A percentile compares a stretch with the other conserved stretches of the same genome.
phyloP scores from a whole-genome alignment of 2,888 invertebrate genomes.

The Meghimatium bilineatum region DNA sequence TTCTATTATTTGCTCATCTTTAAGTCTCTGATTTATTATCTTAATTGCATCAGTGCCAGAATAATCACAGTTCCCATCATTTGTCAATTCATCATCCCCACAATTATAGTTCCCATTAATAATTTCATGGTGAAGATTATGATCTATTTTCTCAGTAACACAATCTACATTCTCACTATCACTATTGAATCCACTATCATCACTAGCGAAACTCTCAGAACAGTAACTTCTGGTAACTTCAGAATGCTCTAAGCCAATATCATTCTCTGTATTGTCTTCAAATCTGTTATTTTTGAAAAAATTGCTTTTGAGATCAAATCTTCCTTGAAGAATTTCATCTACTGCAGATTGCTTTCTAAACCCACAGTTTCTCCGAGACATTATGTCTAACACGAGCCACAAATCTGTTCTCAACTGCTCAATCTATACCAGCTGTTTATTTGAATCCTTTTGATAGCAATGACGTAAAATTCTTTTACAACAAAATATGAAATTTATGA shows the following conservation, averaged over 20 bases:
- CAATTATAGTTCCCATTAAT: background rate
- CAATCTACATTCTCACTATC: slow-evolving; percentile 14
- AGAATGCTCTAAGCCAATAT: background rate
- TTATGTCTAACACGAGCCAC: slow-evolving; percentile 1
- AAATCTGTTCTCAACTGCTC: background rate
- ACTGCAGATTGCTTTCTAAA: background rate
- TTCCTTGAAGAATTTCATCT: background rate
- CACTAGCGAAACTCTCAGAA: background rate
- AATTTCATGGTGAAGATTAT: too few species aligned
- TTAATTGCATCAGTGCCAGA: background rate
- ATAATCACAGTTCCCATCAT: background rate
- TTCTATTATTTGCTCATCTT: background rate
- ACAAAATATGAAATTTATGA: too few species aligned
- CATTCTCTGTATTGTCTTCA: background rate
- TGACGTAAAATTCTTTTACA: background rate
- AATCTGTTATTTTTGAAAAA: background rate
- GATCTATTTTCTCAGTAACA: background rate
- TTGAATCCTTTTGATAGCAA: background rate
- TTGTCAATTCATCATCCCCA: background rate
- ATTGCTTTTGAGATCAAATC: too few species aligned
- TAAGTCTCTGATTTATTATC: background rate
- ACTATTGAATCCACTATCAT: slow-evolving; percentile 40
- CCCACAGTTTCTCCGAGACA: background rate
- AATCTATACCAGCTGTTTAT: background rate
- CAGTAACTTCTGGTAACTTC: background rate